Conservation (phyloP, 1,140 invertebrate genomes). For the Eupristina koningsbergeri region DNA sequence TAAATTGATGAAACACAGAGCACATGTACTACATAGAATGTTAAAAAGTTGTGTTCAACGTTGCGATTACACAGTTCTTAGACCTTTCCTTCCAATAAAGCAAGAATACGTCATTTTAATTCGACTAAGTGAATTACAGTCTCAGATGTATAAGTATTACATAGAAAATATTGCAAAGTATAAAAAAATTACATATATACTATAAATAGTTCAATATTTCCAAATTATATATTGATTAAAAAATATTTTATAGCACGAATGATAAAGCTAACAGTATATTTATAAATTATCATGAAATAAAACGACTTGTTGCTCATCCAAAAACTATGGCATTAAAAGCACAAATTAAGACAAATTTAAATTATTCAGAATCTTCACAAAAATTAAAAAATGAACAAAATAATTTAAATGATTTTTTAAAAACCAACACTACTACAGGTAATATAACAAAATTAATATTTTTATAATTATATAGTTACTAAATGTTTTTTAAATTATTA, state of each 20-base stretch:
- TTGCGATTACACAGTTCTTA: conserved; percentile 87
- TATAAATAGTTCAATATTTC: background rate
- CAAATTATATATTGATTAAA: background rate
- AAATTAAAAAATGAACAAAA: background rate
- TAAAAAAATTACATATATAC: background rate
- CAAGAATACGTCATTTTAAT: conserved; percentile 94
- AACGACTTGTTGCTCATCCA: conserved; percentile 36
- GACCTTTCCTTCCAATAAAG: conserved; percentile 93
- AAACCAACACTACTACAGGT: too few species aligned
- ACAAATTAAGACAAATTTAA: background rate
- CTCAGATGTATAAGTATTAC: conserved; percentile 85
- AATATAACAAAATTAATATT: too few species aligned
- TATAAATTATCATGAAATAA: conserved; percentile 26
- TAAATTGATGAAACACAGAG: conserved; percentile 92
- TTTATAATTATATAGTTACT: too few species aligned
- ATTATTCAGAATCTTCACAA: background rate
- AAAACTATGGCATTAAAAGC: conserved; percentile 14
- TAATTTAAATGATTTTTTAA: too few species aligned
- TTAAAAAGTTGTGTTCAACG: conserved; percentile 91
- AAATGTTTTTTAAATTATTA: background rate
- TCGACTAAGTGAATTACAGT: conserved; percentile 79
- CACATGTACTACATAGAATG: conserved; percentile 92
- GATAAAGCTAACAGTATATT: background rate
- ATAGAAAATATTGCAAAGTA: conserved; percentile 73
- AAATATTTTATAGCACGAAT: background rate